Evolutionary conservation across 2,113 vertebrate genomes (phyloP).

Genomic region (Lophius piscatorius): DNA sequence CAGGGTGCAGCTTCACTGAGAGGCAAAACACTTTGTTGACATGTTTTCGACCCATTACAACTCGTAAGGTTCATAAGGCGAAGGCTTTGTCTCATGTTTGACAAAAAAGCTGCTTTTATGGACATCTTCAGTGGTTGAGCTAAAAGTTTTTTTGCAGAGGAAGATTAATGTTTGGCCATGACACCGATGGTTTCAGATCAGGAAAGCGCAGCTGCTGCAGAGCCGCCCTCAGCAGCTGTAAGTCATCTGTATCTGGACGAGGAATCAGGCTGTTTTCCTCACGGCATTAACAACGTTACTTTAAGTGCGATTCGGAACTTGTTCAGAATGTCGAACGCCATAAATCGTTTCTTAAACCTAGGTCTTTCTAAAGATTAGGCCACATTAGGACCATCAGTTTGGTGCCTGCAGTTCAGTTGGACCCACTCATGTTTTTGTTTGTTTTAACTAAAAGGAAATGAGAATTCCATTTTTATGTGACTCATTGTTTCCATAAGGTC

Average conservation of each 20-base stretch:
- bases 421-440: not conserved
- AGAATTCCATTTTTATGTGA: slow-evolving; percentile 55
- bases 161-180: slow-evolving; percentile 46
- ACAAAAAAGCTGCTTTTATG: slow-evolving; percentile 11
- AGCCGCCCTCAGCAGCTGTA: slow-evolving; percentile 60
- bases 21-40: slow-evolving; percentile 13
- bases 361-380: slow-evolving; percentile 2
- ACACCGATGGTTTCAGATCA: slow-evolving; percentile 50
- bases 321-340: not conserved
- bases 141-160: slow-evolving; percentile 35
- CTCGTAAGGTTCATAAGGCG: not conserved
- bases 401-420: not conserved
- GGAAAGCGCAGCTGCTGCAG: slow-evolving; percentile 52
- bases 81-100: slow-evolving; percentile 4
- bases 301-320: not conserved
- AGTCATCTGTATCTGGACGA: slow-evolving; percentile 60
- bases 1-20: slow-evolving; percentile 28
- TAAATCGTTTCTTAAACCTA: not conserved
- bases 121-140: slow-evolving; percentile 22
- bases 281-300: slow-evolving; percentile 17
- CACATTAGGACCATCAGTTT: not conserved
- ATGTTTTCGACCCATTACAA: not conserved
- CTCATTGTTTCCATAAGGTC: slow-evolving; percentile 76
- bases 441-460: slow-evolving; percentile 41
- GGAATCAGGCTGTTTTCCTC: slow-evolving; percentile 34